Percentiles rank a stretch among this genome's conserved stretches.
Evolutionary conservation across 2,797 vertebrate species (phyloP).

Genomic region (Lepilemur septentrionalis): DNA sequence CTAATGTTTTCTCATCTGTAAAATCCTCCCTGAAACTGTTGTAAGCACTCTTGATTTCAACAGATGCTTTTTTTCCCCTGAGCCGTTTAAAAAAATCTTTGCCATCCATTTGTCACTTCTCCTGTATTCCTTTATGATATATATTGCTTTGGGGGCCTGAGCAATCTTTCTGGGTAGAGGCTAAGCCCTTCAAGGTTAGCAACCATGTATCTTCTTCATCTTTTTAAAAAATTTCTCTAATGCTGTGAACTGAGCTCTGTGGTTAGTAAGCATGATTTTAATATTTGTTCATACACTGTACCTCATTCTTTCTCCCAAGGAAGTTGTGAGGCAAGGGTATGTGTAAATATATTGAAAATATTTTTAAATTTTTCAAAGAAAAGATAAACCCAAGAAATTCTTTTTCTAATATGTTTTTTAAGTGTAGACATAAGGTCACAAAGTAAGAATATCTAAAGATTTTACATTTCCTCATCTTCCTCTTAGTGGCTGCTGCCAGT

Average conservation of each 20-base stretch:
- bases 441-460: neutral
- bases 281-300: neutral
- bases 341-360: neutral
- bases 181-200: neutral
- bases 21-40: neutral
- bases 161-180: neutral
- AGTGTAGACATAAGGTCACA: slow-evolving; percentile 3
- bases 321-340: neutral
- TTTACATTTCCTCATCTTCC: neutral
- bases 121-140: neutral
- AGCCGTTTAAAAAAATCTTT: neutral
- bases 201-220: neutral
- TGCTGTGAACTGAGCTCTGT: neutral
- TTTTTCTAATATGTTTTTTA: neutral
- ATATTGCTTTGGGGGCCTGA: neutral
- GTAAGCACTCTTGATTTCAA: neutral
- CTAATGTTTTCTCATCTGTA: neutral
- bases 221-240: neutral
- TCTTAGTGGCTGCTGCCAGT: neutral
- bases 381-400: neutral
- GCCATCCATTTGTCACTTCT: neutral
- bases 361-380: neutral
- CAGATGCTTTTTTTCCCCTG: neutral
- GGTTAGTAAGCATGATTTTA: neutral
- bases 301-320: neutral